Evolutionary conservation across 2,113 vertebrate genomes (phyloP), one percentile per base, ranked within the genome.

Genomic region (Brevimyrus niger): DNA sequence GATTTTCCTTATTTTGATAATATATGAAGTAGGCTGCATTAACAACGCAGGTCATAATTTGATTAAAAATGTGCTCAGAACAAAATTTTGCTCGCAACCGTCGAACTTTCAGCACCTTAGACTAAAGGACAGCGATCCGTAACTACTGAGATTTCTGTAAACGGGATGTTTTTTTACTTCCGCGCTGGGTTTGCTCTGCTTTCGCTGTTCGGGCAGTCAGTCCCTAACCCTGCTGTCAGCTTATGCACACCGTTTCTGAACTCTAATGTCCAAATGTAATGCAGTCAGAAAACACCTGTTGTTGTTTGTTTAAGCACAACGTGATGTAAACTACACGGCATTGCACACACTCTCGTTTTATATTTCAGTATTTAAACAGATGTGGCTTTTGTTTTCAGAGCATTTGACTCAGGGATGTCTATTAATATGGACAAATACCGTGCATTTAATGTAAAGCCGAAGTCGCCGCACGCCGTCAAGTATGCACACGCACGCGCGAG

Each of bases 231-330:
- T 23, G 42, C 44, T n/a, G 38, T 47, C 38, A n/a, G 38, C 44
- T 9, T 47, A 10, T 23, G 44, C 82, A 13, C 82, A 23, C 44
- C 5, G 82, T 84, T 84, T 46, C 8, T n/a, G 82, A 7, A 84
- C 82, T n/a, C 9, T 84, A n/a, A 44, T 4, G 44, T 46, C 44
- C n/a, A 76, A 42, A 91, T 55, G 87, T 88, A 61, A 92, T 88
- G 92, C 91, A 92, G 88, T 80, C 86, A 55, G 9, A 23, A 90
- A 73, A 89, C 94, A 94, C 93, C 94, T 94, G 94, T 94, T 92
- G 94, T 94, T 92, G 92, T 31, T 94, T 92, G 91, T 38, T 86
- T 47, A 53, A 42, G 35, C 35, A 13, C 17, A 88, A 23, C 89
- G 88, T 89, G 82, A 89, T 61, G 89, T 27, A 83, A 61, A 0